Percentiles rank a stretch among this genome's conserved stretches.
Evolutionary conservation across 2,797 vertebrate species (phyloP).

Genomic region (Helarctos malayanus): DNA sequence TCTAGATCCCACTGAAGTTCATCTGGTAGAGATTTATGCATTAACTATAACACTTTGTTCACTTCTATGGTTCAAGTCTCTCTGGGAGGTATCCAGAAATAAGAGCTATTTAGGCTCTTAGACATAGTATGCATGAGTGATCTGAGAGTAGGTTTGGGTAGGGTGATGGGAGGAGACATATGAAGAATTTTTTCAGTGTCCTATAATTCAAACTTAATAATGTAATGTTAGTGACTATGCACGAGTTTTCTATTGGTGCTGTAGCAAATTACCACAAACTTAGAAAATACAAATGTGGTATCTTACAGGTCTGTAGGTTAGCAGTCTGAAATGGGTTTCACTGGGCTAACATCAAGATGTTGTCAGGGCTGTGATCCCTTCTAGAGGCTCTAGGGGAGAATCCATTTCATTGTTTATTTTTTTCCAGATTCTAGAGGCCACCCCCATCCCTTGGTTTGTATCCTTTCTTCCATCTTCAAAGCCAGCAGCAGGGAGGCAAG

Average conservation of each 20-base stretch:
- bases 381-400: background rate
- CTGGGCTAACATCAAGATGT: background rate
- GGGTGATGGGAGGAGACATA: background rate
- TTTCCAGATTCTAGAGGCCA: background rate
- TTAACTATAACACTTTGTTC: background rate
- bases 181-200: background rate
- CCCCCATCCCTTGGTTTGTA: background rate
- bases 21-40: conserved; percentile 58
- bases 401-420: background rate
- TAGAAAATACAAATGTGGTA: background rate
- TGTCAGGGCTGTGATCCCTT: background rate
- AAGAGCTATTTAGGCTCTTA: background rate
- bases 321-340: background rate
- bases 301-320: background rate
- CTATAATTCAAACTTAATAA: background rate
- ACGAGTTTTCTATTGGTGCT: background rate
- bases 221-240: background rate
- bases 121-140: background rate
- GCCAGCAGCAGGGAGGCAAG: background rate
- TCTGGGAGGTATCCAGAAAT: background rate
- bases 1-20: conserved; percentile 11
- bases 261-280: background rate
- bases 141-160: background rate
- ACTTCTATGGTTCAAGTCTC: conserved; percentile 2
- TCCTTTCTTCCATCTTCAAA: background rate